These are phyloP conservation scores for Bovichtus diacanthus DNA, from an alignment of 2,797 vertebrate species.

Conservation along the genomic window DNA sequence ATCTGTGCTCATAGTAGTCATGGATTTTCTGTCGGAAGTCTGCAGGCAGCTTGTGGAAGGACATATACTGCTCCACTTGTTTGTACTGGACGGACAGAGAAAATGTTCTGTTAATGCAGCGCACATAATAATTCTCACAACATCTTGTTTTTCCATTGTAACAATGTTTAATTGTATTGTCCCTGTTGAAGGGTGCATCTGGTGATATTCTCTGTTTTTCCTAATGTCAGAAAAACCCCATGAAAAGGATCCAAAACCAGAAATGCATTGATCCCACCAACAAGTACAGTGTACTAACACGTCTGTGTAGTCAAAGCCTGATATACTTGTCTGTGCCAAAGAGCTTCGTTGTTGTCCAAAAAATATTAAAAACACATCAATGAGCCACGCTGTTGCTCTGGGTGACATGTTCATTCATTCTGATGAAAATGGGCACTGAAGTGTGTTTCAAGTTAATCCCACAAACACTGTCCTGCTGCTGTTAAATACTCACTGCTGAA, in stretches of 20 bases:
- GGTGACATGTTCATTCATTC: neutral
- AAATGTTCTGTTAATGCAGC: constrained; percentile 46
- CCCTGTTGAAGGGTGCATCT: neutral
- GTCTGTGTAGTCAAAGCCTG: neutral
- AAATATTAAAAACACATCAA: constrained; percentile 12
- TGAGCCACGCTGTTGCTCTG: neutral
- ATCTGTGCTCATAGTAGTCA: constrained; percentile 97
- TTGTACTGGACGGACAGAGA: constrained; percentile 89
- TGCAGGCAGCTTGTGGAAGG: constrained; percentile 96
- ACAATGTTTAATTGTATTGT: neutral
- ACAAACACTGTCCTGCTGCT: neutral
- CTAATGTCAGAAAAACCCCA: constrained; percentile 1
- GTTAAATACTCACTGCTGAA: neutral
- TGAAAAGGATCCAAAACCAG: constrained; percentile 18
- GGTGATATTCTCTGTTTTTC: neutral
- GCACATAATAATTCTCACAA: neutral
- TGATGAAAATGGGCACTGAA: neutral
- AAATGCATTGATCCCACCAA: constrained; percentile 6
- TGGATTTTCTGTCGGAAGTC: constrained; percentile 99
- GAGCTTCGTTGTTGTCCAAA: neutral
- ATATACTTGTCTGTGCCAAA: neutral
- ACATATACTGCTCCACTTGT: constrained; percentile 99
- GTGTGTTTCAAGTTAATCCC: neutral
- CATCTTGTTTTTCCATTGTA: neutral
- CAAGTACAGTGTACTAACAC: too few species aligned